phyloP scores from a whole-genome alignment of 2,888 invertebrate species.

The Pristionchus maxplancki region DNA sequence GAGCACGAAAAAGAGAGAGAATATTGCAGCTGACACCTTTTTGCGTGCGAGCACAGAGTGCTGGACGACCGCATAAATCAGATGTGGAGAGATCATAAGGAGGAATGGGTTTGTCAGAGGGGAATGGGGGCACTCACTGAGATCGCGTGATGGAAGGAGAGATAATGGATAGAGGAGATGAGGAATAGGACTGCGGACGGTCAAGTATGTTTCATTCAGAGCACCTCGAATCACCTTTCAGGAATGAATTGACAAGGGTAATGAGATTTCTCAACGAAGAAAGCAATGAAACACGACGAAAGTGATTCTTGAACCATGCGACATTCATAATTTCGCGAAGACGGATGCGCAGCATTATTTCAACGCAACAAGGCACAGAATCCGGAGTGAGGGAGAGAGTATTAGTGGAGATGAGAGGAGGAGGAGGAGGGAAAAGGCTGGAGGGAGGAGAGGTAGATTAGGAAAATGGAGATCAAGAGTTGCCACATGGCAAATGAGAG shows the following conservation, averaged over 20 bases:
- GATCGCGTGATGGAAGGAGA: neutral
- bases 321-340: neutral
- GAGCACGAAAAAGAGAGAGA: neutral
- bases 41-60: neutral
- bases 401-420: neutral
- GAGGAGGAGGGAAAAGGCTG: neutral
- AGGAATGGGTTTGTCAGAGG: neutral
- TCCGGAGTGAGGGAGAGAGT: neutral
- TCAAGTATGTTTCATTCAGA: too few species aligned
- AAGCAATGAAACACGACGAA: neutral
- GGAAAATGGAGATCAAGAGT: neutral
- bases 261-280: neutral
- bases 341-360: neutral
- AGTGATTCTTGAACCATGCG: neutral
- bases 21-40: neutral
- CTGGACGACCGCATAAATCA: neutral
- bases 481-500: conserved; percentile 26
- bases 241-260: neutral
- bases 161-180: neutral
- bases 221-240: neutral
- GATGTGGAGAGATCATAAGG: conserved; percentile 24
- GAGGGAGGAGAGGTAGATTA: neutral
- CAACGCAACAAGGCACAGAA: neutral
- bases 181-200: neutral
- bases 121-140: neutral